phyloP scores from a whole-genome alignment of 1,140 invertebrate genomes.

The Bursaphelenchus mucronatus region DNA sequence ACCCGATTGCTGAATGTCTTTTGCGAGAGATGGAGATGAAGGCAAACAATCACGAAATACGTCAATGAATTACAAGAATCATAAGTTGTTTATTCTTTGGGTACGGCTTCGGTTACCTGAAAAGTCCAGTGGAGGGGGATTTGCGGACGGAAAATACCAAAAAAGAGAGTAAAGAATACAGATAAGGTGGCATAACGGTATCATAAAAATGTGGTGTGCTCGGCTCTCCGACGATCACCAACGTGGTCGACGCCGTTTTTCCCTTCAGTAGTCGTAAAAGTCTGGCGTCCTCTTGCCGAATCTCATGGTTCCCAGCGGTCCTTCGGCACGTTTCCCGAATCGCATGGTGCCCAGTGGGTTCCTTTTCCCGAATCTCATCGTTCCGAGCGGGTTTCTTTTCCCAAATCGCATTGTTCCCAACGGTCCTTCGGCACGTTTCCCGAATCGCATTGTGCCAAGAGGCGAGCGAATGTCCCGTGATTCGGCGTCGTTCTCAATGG shows the following conservation, averaged over 20 bases:
- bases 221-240: no score
- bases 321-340: conserved; percentile 40
- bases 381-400: conserved; percentile 29
- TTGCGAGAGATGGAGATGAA: background rate
- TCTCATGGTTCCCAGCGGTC: conserved; percentile 56
- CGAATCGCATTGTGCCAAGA: conserved; percentile 44
- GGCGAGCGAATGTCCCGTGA: conserved; percentile 24
- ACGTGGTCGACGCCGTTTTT: no score
- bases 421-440: conserved; percentile 32
- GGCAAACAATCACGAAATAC: background rate
- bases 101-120: no score
- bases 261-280: background rate
- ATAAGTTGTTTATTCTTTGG: background rate
- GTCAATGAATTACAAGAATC: background rate
- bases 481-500: conserved; percentile 15
- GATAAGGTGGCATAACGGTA: no score
- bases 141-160: no score
- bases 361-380: conserved; percentile 11
- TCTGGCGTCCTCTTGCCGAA: conserved; percentile 46
- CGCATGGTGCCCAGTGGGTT: conserved; percentile 50
- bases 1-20: background rate
- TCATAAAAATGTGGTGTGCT: no score
- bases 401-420: conserved; percentile 43
- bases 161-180: no score
- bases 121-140: no score